Percentiles rank a stretch among this genome's conserved stretches.
These are phyloP conservation scores for Cremastinae sp. DNA, from an alignment of 2,888 invertebrate species.

Conservation along the genomic window DNA sequence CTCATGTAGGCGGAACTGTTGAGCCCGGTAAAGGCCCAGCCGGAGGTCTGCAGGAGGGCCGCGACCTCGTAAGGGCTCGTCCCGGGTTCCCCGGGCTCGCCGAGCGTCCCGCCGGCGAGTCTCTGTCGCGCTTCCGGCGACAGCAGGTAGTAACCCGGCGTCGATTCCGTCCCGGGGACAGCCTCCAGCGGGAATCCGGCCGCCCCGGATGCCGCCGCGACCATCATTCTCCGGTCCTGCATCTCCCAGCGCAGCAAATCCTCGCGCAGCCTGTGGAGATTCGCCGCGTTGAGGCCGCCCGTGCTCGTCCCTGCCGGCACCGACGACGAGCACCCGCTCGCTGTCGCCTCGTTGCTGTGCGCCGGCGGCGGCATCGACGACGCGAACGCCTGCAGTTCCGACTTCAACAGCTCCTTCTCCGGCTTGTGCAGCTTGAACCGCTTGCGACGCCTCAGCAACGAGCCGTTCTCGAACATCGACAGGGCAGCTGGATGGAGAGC, in stretches of 20 bases:
- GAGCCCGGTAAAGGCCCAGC: constrained; percentile 74
- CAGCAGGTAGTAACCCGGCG: constrained; percentile 77
- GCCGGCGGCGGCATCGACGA: constrained; percentile 77
- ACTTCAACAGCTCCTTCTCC: constrained; percentile 83
- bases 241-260: constrained; percentile 78
- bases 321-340: constrained; percentile 65
- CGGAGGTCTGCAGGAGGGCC: constrained; percentile 72
- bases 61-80: constrained; percentile 73
- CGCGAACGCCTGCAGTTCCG: constrained; percentile 77
- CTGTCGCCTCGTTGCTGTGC: constrained; percentile 63
- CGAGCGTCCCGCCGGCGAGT: constrained; percentile 61
- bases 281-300: constrained; percentile 73
- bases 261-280: constrained; percentile 76
- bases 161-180: constrained; percentile 52
- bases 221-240: constrained; percentile 78
- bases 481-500: constrained; percentile 90
- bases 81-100: constrained; percentile 57
- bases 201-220: constrained; percentile 73
- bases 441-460: constrained; percentile 89
- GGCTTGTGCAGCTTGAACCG: constrained; percentile 91
- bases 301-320: constrained; percentile 76
- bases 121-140: constrained; percentile 74
- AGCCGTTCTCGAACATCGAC: constrained; percentile 95
- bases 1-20: constrained; percentile 71
- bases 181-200: constrained; percentile 68